Percentiles rank a stretch among this genome's conserved stretches.
Evolutionary conservation across 2,888 invertebrate genomes (phyloP).

Genomic region (Caenorhabditis wallacei): DNA sequence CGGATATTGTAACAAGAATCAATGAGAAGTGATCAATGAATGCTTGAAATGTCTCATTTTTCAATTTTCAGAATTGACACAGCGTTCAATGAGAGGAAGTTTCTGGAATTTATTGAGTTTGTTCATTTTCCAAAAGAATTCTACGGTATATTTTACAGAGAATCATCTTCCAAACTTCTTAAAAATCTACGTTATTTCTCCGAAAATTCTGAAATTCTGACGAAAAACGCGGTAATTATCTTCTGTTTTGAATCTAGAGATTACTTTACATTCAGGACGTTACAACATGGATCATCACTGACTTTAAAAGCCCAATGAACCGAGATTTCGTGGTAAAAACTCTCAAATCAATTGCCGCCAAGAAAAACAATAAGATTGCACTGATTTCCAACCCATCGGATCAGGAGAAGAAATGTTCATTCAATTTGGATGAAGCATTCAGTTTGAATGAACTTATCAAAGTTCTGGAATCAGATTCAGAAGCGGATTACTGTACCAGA

Average conservation of each 20-base stretch:
- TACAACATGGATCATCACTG: slow-evolving; percentile 93
- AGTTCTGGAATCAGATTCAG: slow-evolving; percentile 9
- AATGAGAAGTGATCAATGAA: slow-evolving; percentile 16
- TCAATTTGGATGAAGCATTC: slow-evolving; percentile 1
- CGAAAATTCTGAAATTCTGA: not conserved
- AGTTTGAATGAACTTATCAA: not conserved
- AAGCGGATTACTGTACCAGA: not conserved
- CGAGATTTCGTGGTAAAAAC: slow-evolving; percentile 86
- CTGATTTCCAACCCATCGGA: slow-evolving; percentile 19
- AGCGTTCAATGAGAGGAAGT: slow-evolving; percentile 28
- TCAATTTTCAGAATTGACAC: slow-evolving; percentile 20
- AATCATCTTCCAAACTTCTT: not conserved
- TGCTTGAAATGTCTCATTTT: not conserved
- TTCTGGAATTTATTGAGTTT: not conserved
- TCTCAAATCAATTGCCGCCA: not conserved
- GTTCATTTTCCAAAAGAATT: too few relatives aligned
- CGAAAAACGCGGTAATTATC: slow-evolving; percentile 15
- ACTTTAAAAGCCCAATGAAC: slow-evolving; percentile 89
- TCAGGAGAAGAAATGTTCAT: not conserved
- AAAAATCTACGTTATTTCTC: slow-evolving; percentile 14
- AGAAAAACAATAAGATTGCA: slow-evolving; percentile 47
- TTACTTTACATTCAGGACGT: slow-evolving; percentile 80
- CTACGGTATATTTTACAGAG: too few relatives aligned
- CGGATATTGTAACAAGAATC: slow-evolving; percentile 3
- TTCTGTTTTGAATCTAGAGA: too few relatives aligned